Conservation (phyloP, 2,113 vertebrate genomes). For the Micromys minutus region DNA sequence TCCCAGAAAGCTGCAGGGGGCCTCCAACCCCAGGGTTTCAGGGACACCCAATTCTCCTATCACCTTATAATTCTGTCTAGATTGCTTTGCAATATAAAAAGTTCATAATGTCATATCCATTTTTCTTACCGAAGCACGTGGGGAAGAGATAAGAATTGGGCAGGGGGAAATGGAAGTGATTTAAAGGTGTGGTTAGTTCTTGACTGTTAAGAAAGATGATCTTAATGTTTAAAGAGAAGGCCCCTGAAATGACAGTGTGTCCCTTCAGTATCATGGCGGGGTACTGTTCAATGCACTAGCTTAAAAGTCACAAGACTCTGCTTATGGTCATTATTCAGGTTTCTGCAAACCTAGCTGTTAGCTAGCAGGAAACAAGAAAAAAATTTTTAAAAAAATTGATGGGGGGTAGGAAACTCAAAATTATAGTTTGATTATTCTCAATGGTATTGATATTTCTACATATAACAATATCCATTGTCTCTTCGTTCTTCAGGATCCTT, state of each 20-base stretch:
- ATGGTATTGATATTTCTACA: neutral
- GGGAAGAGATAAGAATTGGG: neutral
- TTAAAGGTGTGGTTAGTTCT: neutral
- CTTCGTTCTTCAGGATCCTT: neutral
- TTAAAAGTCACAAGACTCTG: neutral
- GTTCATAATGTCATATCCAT: neutral
- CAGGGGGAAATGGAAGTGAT: neutral
- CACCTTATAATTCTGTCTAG: conserved; percentile 19
- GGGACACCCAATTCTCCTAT: neutral
- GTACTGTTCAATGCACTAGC: neutral
- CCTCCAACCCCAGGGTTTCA: neutral
- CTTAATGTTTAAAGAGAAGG: conserved; percentile 2
- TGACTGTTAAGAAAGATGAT: neutral
- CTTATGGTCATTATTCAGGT: neutral
- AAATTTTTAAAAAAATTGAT: too few species aligned
- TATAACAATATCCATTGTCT: too few species aligned
- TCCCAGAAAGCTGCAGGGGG: neutral
- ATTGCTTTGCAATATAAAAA: conserved; percentile 21
- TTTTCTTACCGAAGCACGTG: neutral
- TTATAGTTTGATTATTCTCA: neutral
- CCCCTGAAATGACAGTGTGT: neutral
- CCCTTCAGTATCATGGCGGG: too few species aligned
- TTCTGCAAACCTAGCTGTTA: neutral
- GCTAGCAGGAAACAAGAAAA: neutral
- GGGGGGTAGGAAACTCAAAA: neutral